phyloP scores from a whole-genome alignment of 2,797 vertebrate genomes.

The Sebastes kiyomatsui region DNA sequence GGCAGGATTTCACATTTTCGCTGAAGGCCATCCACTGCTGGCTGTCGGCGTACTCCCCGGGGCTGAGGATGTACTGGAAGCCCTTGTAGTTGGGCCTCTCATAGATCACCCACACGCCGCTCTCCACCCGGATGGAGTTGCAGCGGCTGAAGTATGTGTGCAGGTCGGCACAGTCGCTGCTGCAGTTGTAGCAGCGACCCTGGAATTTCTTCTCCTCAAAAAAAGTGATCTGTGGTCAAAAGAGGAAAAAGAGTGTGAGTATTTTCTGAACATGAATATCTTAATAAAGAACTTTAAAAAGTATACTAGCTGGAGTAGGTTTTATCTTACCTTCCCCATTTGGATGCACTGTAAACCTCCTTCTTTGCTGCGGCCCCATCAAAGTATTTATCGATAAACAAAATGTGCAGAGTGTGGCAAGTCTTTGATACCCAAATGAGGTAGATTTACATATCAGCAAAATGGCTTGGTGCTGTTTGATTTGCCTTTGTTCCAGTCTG shows the following conservation, averaged over 20 bases:
- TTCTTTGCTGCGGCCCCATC: constrained; percentile 56
- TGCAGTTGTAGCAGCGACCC: constrained; percentile 70
- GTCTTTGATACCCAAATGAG: constrained; percentile 76
- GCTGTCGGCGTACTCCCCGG: constrained; percentile 66
- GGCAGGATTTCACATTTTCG: constrained; percentile 68
- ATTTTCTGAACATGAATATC: not conserved
- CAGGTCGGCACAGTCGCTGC: constrained; percentile 66
- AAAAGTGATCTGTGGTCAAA: constrained; percentile 65
- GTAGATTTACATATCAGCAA: constrained; percentile 77
- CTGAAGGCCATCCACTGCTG: constrained; percentile 75
- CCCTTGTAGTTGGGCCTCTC: constrained; percentile 68
- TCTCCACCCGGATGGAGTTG: constrained; percentile 69
- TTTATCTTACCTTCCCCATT: constrained; percentile 74
- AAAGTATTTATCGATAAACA: constrained; percentile 76
- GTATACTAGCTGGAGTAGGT: not conserved
- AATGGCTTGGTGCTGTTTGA: constrained; percentile 70
- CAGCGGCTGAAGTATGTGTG: constrained; percentile 65
- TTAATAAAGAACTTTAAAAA: not conserved
- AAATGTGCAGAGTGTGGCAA: constrained; percentile 72
- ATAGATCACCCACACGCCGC: constrained; percentile 67
- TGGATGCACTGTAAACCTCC: constrained; percentile 47
- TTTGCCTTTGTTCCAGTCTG: constrained; percentile 72
- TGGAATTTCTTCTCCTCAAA: constrained; percentile 71
- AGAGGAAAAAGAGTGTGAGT: not conserved
- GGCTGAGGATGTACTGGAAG: constrained; percentile 67